Conservation (phyloP, 2,797 vertebrate genomes). For the Poecilia wingei region DNA sequence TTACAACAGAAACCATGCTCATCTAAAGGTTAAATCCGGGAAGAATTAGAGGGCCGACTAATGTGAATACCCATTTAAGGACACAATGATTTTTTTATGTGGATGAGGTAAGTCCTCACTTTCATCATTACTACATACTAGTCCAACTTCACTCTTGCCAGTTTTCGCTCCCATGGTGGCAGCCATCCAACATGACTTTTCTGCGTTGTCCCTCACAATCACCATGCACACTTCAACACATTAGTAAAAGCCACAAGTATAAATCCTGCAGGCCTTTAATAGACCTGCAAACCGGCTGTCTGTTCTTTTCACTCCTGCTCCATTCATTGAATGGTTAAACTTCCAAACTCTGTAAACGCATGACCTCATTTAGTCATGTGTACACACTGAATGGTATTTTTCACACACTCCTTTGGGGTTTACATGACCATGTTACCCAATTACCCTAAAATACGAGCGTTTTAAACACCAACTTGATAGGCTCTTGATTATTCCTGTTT, state of each 20-base stretch:
- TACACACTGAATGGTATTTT: constrained; percentile 67
- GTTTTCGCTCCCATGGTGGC: constrained; percentile 58
- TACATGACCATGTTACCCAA: constrained; percentile 61
- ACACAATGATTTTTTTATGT: constrained; percentile 61
- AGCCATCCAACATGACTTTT: constrained; percentile 45
- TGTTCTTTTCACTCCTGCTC: constrained; percentile 29
- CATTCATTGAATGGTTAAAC: constrained; percentile 65
- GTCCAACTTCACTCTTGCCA: constrained; percentile 41
- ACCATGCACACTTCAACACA: constrained; percentile 43
- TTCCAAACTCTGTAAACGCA: constrained; percentile 75
- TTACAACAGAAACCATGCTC: constrained; percentile 20
- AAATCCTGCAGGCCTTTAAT: constrained; percentile 54
- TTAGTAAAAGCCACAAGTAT: constrained; percentile 43
- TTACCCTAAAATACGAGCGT: constrained; percentile 55
- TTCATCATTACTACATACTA: constrained; percentile 64
- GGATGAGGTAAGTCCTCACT: constrained; percentile 70
- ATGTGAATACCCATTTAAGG: constrained; percentile 72
- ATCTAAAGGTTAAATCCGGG: constrained; percentile 45
- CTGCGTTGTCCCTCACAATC: constrained; percentile 45
- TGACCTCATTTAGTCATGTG: constrained; percentile 74
- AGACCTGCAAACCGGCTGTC: constrained; percentile 54
- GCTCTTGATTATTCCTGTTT: constrained; percentile 62
- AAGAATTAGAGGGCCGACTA: constrained; percentile 43
- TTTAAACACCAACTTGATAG: constrained; percentile 62
- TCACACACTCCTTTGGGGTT: constrained; percentile 67